These are phyloP conservation scores for Musca vetustissima DNA, from an alignment of 1,140 invertebrate genomes.

Conservation along the genomic window DNA sequence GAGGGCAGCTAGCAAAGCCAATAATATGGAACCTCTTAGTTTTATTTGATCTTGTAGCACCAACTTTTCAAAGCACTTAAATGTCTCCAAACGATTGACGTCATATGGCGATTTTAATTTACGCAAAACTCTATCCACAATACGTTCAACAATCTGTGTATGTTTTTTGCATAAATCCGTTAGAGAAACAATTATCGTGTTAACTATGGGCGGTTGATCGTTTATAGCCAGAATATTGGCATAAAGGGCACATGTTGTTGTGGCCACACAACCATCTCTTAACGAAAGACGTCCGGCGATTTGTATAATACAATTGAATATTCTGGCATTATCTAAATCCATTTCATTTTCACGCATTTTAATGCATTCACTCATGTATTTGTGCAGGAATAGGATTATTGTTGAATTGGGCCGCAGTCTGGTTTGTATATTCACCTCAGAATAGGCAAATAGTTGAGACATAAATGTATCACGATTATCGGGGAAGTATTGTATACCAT, in stretches of 20 bases:
- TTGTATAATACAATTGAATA: slow-evolving; percentile 52
- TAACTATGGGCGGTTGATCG: slow-evolving; percentile 49
- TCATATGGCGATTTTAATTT: slow-evolving; percentile 43
- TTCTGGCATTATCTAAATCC: slow-evolving; percentile 48
- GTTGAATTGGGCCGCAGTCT: slow-evolving; percentile 26
- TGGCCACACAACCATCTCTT: slow-evolving; percentile 37
- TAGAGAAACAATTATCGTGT: slow-evolving; percentile 45
- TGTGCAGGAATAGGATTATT: slow-evolving; percentile 40
- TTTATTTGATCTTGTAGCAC: slow-evolving; percentile 51
- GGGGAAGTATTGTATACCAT: slow-evolving; percentile 27
- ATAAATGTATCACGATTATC: slow-evolving; percentile 29
- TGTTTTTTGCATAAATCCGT: slow-evolving; percentile 51
- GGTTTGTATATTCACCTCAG: slow-evolving; percentile 43
- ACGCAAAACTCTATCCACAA: slow-evolving; percentile 40
- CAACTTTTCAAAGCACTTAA: slow-evolving; percentile 48
- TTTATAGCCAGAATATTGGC: slow-evolving; percentile 38
- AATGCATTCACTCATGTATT: slow-evolving; percentile 40
- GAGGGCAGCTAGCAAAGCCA: slow-evolving; percentile 39
- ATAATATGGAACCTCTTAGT: slow-evolving; percentile 43
- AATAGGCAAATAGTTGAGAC: slow-evolving; percentile 37
- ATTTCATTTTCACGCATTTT: slow-evolving; percentile 41
- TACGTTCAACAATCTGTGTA: slow-evolving; percentile 43
- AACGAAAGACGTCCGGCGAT: slow-evolving; percentile 42
- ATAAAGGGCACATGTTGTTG: slow-evolving; percentile 36
- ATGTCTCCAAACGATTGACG: slow-evolving; percentile 47